Evolutionary conservation across 1,140 invertebrate genomes (phyloP), one percentile per base, ranked within the genome.

Genomic region (Caenorhabditis tropicalis): DNA sequence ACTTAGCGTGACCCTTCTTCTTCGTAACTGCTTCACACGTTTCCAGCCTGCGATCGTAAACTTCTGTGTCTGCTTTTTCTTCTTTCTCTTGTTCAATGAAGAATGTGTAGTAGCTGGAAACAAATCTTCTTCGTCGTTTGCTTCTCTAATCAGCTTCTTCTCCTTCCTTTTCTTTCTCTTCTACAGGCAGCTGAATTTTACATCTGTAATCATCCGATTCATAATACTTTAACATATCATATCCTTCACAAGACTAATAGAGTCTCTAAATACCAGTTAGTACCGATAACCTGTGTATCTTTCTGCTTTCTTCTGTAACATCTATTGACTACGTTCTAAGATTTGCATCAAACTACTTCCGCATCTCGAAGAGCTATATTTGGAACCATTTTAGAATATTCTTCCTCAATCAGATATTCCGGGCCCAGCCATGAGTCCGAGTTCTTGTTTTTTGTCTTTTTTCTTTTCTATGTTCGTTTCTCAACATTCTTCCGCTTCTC

Each of bases 401-500:
- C n/a, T n/a, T n/a, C n/a, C n/a, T n/a, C n/a, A n/a, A n/a, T n/a
- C n/a, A n/a, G n/a, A n/a, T n/a, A n/a, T 12, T 56, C 53, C 10
- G 53, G 29, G 53, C 49, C 49, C 2, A 21, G 19, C 21, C 21
- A 12, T 10, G 15, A 27, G 29, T 21, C 53, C 24, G 24, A 27
- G 19, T 10, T 27, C 7, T 24, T 24, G 21, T 74, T 74, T 19
- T 9, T 19, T 46, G 4, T 15, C 31, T 10, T 74, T 24, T 24
- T n/a, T 43, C 16, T 74, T 74, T 36, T 74, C 65, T 43, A 24
- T 74, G 65, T 24, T 74, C 65, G 24, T 74, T 74, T 65, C 43
- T 27, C 65, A 43, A 24, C 21, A n/a, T 29, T 74, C 21, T 43
- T 43, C 36, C 65, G 10, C 16, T n/a, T 65, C 31, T 36, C 29